A percentile compares a stretch with the other conserved stretches of the same genome.
These are phyloP conservation scores for Oithona nana DNA, from an alignment of 2,888 invertebrate genomes.

Conservation along the genomic window DNA sequence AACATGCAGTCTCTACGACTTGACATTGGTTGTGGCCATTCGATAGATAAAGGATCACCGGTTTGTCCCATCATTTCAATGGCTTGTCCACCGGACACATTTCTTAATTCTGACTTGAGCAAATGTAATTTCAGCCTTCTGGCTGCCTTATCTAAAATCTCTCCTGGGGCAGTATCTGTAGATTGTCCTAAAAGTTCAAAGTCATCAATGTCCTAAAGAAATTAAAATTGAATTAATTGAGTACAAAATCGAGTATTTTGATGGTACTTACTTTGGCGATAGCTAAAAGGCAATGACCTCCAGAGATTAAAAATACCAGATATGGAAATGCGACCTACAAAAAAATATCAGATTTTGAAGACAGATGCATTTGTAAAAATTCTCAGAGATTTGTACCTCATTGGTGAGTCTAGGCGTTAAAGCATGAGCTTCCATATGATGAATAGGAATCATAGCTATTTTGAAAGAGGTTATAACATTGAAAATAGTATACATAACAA, in stretches of 20 bases:
- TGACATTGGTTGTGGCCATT: conserved; percentile 43
- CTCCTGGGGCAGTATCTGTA: conserved; percentile 75
- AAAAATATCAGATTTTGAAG: background rate
- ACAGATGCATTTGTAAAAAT: background rate
- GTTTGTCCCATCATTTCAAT: conserved; percentile 49
- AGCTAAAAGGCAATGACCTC: conserved; percentile 70
- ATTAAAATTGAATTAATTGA: background rate
- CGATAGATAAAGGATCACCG: conserved; percentile 41
- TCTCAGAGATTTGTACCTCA: background rate
- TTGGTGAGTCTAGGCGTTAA: conserved; percentile 54
- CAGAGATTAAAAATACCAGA: conserved; percentile 70
- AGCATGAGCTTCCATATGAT: conserved; percentile 99
- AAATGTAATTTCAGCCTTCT: background rate
- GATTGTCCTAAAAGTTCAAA: conserved; percentile 60
- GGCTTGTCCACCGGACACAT: conserved; percentile 40
- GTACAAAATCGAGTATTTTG: background rate
- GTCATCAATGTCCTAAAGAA: conserved; percentile 38
- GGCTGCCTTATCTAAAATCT: conserved; percentile 69
- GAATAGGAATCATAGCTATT: conserved; percentile 69
- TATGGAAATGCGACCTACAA: conserved; percentile 57
- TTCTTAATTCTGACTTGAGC: conserved; percentile 5
- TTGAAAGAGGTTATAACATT: background rate
- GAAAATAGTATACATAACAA: background rate
- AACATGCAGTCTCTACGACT: conserved; percentile 59
- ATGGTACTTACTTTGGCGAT: conserved; percentile 35